Evolutionary conservation across 2,888 invertebrate genomes (phyloP), one percentile per base, ranked within the genome.

Genomic region (Pristionchus japonicus): DNA sequence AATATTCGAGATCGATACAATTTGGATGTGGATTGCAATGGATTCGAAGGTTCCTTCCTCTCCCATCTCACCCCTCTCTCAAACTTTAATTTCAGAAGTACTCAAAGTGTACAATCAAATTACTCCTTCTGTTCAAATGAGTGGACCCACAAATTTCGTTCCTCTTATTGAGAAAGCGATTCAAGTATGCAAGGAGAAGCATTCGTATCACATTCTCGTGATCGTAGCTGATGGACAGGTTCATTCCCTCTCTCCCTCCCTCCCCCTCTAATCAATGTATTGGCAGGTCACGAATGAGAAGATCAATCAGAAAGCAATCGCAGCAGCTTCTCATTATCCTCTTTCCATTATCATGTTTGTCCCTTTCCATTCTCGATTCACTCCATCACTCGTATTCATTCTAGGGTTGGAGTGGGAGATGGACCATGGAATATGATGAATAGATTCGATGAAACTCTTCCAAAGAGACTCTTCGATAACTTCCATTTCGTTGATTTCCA

Each of bases 401-500:
- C 23, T 88, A 93, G 93, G 94, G 95, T 95, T 7, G 95, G 95
- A 15, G 95, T 95, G 3, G 95, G 95, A 27, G 95, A 95, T 91
- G 95, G 95, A 37, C 95, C 95, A 0, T 95, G 95, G 95, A 95
- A 95, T 86, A 95, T 95, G 93, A 95, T 95, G 95, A 94, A 95
- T 80, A 95, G 95, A 88, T 95, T 95, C 93, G 95, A 95, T 91
- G 95, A 95, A 89, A 93, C 94, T 43, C 92, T 95, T 74, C 95
- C 95, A 13, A 93, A 94, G 86, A 93, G 95, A 88, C 94, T 95
- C 77, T 95, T 95, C 93, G 95, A 96, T 93, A 95, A 95, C 92
- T 96, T 95, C 93, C 95, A 95, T 90, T 95, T 95, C 93, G 95
- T 95, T 49, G 95, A 95, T 90, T 96, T 95, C 93, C 95, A 95